phyloP scores from a whole-genome alignment of 2,888 invertebrate genomes.

The Lissocephala sabroskyi region DNA sequence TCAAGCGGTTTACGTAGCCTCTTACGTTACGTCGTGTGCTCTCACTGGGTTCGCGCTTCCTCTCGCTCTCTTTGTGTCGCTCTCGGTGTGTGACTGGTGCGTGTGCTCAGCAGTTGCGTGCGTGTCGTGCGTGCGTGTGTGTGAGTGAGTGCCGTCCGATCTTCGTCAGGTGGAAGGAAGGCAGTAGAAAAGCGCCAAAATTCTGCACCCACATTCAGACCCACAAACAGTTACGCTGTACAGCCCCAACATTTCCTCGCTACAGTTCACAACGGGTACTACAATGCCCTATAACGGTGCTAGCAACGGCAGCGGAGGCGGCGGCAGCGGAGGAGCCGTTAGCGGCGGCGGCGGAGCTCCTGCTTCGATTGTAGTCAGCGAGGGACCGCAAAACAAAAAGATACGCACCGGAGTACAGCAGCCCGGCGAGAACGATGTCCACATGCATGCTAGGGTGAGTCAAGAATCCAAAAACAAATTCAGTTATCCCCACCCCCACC shows the following conservation, averaged over 20 bases:
- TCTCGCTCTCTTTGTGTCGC: constrained; percentile 2
- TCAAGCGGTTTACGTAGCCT: neutral
- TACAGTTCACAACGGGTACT: constrained; percentile 60
- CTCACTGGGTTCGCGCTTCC: neutral
- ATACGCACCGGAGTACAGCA: constrained; percentile 72
- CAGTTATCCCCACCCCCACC: too few relatives aligned
- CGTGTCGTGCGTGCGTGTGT: neutral
- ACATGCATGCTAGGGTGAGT: constrained; percentile 70
- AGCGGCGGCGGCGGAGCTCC: constrained; percentile 67
- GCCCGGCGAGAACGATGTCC: constrained; percentile 68
- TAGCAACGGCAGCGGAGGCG: constrained; percentile 67
- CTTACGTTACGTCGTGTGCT: neutral
- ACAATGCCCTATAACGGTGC: constrained; percentile 71
- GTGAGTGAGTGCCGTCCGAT: neutral
- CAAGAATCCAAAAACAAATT: neutral
- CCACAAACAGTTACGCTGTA: constrained; percentile 31
- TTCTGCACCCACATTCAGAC: constrained; percentile 63
- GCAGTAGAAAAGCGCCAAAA: constrained; percentile 62
- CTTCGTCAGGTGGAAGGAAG: constrained; percentile 10
- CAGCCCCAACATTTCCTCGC: constrained; percentile 51
- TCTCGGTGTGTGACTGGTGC: neutral
- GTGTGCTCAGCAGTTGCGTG: neutral
- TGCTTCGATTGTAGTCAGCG: constrained; percentile 64
- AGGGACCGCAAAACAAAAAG: constrained; percentile 72
- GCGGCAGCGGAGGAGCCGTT: constrained; percentile 44